Evolutionary conservation across 2,888 invertebrate species (phyloP), one percentile per base, ranked within the genome.

Genomic region (Onthophagus sagittarius): DNA sequence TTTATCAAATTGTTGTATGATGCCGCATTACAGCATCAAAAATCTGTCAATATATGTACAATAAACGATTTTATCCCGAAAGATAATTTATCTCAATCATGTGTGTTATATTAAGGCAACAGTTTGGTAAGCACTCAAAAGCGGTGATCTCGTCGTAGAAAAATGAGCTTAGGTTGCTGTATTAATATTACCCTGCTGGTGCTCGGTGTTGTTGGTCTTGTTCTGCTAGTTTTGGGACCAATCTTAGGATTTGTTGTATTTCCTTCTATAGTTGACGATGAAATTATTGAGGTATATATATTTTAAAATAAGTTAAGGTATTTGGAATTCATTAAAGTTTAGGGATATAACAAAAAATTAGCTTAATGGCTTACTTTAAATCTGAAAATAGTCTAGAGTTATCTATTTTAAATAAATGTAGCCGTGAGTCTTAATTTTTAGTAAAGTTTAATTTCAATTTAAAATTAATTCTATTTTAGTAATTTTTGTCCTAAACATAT

Each of bases 221-320:
- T 67, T n/a, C 23, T 67, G 31, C 9, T 67, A 9, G 67, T 67
- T 23, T 32, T 67, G n/a, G 67, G 67, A 32, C 31, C 67, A 9
- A 32, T 67, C 23, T 32, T 67, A 31, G 67, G 67, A 67, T 67
- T 0, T 67, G 67, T 32, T 31, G 31, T 67, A 11, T n/a, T 67
- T 67, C 67, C 67, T 67, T 5, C 67, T 23, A 67, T 67, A 15
- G 31, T 67, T 31, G 67, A 67, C n/a, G 67, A 67, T 31, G 31
- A 67, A 32, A 67, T 67, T 53, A 53, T 53, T 53, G 39, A 53
- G 39, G 39, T 53, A 53, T 1, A 4, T 9, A 53, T 53, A 9
- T 53, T 53, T 53, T 53, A 11, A 53, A 53, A 53, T 11, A 53
- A 53, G 2, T 53, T 53, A 23, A 23, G 3, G 3, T 23, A 23